Evolutionary conservation across 2,888 invertebrate genomes (phyloP), one percentile per base, ranked within the genome.

Genomic region (Coenonympha glycerion): DNA sequence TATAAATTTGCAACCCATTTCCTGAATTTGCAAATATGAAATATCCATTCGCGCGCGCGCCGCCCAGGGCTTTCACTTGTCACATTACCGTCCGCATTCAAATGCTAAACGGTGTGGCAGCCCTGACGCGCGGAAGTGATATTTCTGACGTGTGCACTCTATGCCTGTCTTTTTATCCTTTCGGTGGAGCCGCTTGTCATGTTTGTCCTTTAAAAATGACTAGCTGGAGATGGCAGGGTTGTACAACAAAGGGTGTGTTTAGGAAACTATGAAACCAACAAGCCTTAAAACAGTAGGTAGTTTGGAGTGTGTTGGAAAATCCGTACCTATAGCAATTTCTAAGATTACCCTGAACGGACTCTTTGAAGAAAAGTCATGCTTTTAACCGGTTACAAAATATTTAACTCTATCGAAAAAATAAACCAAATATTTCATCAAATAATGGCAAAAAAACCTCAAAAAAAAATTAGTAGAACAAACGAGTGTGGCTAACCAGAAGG

Each of bases 51-150:
- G 16, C 48, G 15, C 39, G 18, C 26, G 45, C 6, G 45, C 66
- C 64, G 62, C 61, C 59, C 64, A 75, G 75, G 80, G 84, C 78
- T 82, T 77, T 86, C 86, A 66, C 82, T 72, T 84, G 85, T 86
- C 86, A 85, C 73, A 84, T 86, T 85, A 85, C 72, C 65, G 72
- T 65, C 64, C 68, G 62, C 75, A 76, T 78, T 80, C 78, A 71
- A 69, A 85, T 86, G 83, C 83, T 83, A 84, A 86, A 84, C 80
- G 76, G 82, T 73, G 80, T 74, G 72, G 66, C 79, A 75, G 64
- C 74, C 80, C 75, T 75, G 79, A 81, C 81, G 76, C 55, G 71
- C 79, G 78, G 79, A 83, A 83, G 73, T 74, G 81, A 84, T 76
- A 75, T 68, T 79, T 80, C 74, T 83, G 83, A 82, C 83, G 61